Conservation (phyloP, 2,113 vertebrate genomes). For the Antennarius striatus region DNA sequence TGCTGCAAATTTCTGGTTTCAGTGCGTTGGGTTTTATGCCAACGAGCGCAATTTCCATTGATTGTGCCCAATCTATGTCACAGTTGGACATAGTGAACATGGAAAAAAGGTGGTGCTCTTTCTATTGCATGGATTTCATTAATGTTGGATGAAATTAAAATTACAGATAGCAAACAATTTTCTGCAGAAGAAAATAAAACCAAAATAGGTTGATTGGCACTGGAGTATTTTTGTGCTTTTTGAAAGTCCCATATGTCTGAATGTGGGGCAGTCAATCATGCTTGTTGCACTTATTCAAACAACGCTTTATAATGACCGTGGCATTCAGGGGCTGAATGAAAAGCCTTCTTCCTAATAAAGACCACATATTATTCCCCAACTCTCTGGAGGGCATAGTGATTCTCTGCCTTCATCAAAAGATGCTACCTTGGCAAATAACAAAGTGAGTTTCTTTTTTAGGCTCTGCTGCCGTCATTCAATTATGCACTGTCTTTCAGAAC, state of each 20-base stretch:
- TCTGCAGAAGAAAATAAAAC: slow-evolving; percentile 11
- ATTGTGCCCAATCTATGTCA: slow-evolving; percentile 12
- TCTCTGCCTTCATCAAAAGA: slow-evolving; percentile 61
- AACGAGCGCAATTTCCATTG: slow-evolving; percentile 14
- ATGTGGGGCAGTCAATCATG: slow-evolving; percentile 39
- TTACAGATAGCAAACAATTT: slow-evolving; percentile 7
- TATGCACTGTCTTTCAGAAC: slow-evolving; percentile 48
- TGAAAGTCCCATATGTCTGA: slow-evolving; percentile 18
- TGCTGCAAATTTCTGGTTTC: slow-evolving; percentile 9
- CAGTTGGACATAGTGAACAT: slow-evolving; percentile 1
- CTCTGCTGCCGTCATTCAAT: slow-evolving; percentile 56
- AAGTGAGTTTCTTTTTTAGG: slow-evolving; percentile 46
- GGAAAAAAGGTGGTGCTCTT: slow-evolving; percentile 1
- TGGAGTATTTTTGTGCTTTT: slow-evolving; percentile 3
- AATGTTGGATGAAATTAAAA: slow-evolving; percentile 12
- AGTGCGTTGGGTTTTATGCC: slow-evolving; percentile 22
- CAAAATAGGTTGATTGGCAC: slow-evolving; percentile 7
- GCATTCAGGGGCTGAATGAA: slow-evolving; percentile 54
- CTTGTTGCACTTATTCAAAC: slow-evolving; percentile 50
- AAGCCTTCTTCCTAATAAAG: slow-evolving; percentile 53
- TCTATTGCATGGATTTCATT: background rate
- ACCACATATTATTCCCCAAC: slow-evolving; percentile 34
- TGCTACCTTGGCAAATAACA: slow-evolving; percentile 56
- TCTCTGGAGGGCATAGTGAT: slow-evolving; percentile 50
- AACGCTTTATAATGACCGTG: slow-evolving; percentile 44